phyloP scores from a whole-genome alignment of 2,113 vertebrate genomes.

The Centrocercus urophasianus region DNA sequence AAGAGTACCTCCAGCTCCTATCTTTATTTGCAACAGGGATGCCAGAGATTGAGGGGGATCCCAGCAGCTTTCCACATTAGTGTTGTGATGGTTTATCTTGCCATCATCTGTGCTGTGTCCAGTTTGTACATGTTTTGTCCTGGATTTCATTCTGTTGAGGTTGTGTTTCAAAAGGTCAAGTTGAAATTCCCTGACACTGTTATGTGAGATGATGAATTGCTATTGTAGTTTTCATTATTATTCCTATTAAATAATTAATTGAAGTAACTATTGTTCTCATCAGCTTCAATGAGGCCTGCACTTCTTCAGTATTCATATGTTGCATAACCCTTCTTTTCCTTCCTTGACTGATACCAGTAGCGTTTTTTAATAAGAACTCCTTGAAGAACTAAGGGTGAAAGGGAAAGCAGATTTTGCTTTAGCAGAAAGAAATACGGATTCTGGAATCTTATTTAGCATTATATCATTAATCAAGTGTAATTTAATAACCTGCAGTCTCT shows the following conservation, averaged over 20 bases:
- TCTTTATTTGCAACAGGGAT: background rate
- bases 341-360: background rate
- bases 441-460: conserved; percentile 26
- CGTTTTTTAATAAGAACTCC: background rate
- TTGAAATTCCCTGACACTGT: background rate
- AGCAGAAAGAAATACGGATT: background rate
- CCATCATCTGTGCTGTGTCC: background rate
- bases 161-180: background rate
- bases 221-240: background rate
- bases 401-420: conserved; percentile 5
- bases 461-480: conserved; percentile 8
- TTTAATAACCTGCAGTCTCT: conserved; percentile 4
- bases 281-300: background rate
- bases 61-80: background rate
- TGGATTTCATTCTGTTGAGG: background rate
- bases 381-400: background rate
- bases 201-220: background rate
- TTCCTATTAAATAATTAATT: background rate
- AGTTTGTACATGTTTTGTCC: background rate
- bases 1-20: background rate
- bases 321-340: background rate
- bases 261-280: background rate
- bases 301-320: background rate
- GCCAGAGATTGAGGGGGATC: background rate
- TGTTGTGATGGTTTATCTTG: background rate